phyloP scores from a whole-genome alignment of 1,140 invertebrate genomes.

The Hycleus cichorii region DNA sequence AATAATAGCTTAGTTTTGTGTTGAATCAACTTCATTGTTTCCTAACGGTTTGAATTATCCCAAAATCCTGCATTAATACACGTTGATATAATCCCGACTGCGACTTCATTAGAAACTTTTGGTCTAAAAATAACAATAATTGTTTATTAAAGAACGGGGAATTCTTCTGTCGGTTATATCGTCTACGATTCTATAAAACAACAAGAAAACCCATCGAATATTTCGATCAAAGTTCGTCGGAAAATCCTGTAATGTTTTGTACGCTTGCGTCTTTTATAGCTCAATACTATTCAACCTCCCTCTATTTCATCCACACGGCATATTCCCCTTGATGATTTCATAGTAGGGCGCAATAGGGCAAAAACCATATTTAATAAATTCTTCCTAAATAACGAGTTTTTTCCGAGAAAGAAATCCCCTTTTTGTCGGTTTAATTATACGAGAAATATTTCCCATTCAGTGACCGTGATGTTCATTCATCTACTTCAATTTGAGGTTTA shows the following conservation, averaged over 20 bases:
- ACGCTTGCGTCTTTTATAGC: constrained; percentile 12
- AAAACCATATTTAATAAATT: not conserved
- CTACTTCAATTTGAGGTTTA: not conserved
- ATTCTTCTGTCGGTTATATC: too few species aligned
- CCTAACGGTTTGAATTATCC: too few species aligned
- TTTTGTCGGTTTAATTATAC: not conserved
- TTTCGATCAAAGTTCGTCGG: constrained; percentile 15
- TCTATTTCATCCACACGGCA: not conserved
- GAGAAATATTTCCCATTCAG: not conserved
- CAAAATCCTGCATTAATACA: too few species aligned
- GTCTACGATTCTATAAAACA: too few species aligned
- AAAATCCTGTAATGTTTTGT: constrained; percentile 6
- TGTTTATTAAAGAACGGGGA: too few species aligned
- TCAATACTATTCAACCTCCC: constrained; percentile 17
- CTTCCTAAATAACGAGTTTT: not conserved
- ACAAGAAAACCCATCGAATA: too few species aligned
- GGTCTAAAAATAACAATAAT: too few species aligned
- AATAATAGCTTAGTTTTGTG: too few species aligned
- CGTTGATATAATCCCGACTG: too few species aligned
- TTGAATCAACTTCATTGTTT: too few species aligned
- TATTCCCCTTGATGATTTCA: not conserved
- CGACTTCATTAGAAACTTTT: too few species aligned
- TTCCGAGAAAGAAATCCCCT: not conserved
- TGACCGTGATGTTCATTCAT: constrained; percentile 8
- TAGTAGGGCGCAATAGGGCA: not conserved